These are phyloP conservation scores for Australoheros scitulus DNA, from an alignment of 2,113 vertebrate species.

Conservation along the genomic window DNA sequence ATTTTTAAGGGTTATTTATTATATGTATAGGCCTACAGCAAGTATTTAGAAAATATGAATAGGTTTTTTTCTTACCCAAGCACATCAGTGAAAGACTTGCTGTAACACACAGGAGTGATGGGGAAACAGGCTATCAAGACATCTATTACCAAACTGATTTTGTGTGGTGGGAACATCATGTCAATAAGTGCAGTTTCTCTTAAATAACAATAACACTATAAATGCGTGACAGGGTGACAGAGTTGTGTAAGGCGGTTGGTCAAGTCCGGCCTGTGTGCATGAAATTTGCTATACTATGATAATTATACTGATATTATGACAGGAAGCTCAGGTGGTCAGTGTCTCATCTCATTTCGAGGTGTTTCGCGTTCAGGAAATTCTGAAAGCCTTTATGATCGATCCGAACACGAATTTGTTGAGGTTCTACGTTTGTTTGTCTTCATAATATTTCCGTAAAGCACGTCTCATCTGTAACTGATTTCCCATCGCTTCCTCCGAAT, in stretches of 20 bases:
- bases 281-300: background rate
- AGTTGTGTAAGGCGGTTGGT: conserved; percentile 1
- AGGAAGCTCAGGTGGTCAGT: conserved; percentile 36
- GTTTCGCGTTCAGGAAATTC: conserved; percentile 62
- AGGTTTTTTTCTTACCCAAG: conserved; percentile 16
- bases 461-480: conserved; percentile 58
- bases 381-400: conserved; percentile 70
- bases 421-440: conserved; percentile 50
- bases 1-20: background rate
- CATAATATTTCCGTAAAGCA: conserved; percentile 50
- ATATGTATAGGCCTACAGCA: background rate
- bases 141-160: conserved; percentile 40
- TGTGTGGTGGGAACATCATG: conserved; percentile 36
- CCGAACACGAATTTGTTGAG: conserved; percentile 51
- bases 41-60: conserved; percentile 21
- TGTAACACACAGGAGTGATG: conserved; percentile 36
- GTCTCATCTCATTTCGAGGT: conserved; percentile 35
- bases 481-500: conserved; percentile 54
- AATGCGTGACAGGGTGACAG: conserved; percentile 7
- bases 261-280: conserved; percentile 25
- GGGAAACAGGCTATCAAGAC: conserved; percentile 57
- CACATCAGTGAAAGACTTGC: conserved; percentile 13
- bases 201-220: conserved; percentile 37
- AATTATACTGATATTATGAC: conserved; percentile 7
- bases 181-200: conserved; percentile 26